Conservation (phyloP, 2,113 vertebrate species). For the Seriola quinqueradiata region DNA sequence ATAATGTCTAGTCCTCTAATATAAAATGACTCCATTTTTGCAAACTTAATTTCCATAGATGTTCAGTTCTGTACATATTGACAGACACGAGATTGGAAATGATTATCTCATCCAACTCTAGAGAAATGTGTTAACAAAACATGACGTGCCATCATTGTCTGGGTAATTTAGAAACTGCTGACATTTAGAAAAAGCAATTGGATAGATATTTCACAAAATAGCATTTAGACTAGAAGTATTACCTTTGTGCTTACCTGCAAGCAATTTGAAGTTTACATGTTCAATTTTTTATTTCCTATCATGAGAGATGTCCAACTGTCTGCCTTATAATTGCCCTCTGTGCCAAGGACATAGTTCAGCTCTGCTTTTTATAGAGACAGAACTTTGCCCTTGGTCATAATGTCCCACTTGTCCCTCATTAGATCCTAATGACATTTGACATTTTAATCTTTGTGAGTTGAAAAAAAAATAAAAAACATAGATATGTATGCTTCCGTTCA, state of each 20-base stretch:
- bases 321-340: conserved; percentile 49
- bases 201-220: neutral
- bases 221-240: neutral
- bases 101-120: neutral
- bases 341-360: conserved; percentile 35
- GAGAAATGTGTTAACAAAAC: too few relatives aligned
- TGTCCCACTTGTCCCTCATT: conserved; percentile 64
- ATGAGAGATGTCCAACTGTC: conserved; percentile 7
- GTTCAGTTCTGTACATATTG: neutral
- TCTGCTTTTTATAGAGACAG: conserved; percentile 54
- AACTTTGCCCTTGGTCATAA: conserved; percentile 58
- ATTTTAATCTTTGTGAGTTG: conserved; percentile 50
- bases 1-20: neutral
- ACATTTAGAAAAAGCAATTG: neutral
- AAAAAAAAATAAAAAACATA: conserved; percentile 26
- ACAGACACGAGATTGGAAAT: neutral
- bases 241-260: neutral
- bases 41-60: neutral
- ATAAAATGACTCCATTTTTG: neutral
- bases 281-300: neutral
- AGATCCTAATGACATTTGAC: conserved; percentile 64
- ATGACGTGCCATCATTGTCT: too few relatives aligned
- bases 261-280: neutral
- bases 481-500: conserved; percentile 11
- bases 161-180: neutral